Base-by-base conservation (phyloP, 1,140 invertebrate genomes). In the Metaphire vulgaris region DNA sequence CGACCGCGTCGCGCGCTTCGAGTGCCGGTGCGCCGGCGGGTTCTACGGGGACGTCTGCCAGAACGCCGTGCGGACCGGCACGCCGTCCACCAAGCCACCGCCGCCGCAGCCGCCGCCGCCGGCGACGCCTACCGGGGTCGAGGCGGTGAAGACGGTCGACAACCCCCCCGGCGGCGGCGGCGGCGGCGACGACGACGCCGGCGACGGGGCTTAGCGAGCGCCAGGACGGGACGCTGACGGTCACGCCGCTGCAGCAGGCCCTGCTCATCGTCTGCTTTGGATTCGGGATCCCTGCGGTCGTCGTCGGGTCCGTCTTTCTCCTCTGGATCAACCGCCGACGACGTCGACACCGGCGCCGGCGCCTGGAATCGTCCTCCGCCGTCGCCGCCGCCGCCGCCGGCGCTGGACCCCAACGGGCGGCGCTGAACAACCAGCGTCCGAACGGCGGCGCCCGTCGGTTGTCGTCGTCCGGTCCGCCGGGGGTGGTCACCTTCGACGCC, bases 11-110 rank as follows among this genome's bases (percentile, higher is more conserved):
- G 76, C 76, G 1, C 33, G 65, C 26, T 80, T 73, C 69, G 30
- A 2, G 16, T 80, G 79, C 69, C 29, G n/a, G 21, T 79, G 79
- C 34, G 74, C 56, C 28, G 34, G 64, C 28, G 77, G 77, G 74
- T 68, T 33, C 26, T 14, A 34, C 33, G 74, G 74, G 33, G 34
- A 28, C 68, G 16, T 68, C 33, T 70, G 33, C 31, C 67, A 41
- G 67, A 28, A 30, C 0, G 6, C 41, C 41, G 41, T 21, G 6
- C 6, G 41, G n/a, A n/a, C n/a, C n/a, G n/a, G n/a, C n/a, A n/a
- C n/a, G n/a, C n/a, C n/a, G n/a, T n/a, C n/a, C n/a, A n/a, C n/a
- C n/a, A n/a, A n/a, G n/a, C n/a, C n/a, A n/a, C n/a, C n/a, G n/a
- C n/a, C n/a, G n/a, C n/a, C n/a, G n/a, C n/a, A n/a, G n/a, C n/a